phyloP scores from a whole-genome alignment of 1,140 invertebrate species.

The Cecropterus lyciades region DNA sequence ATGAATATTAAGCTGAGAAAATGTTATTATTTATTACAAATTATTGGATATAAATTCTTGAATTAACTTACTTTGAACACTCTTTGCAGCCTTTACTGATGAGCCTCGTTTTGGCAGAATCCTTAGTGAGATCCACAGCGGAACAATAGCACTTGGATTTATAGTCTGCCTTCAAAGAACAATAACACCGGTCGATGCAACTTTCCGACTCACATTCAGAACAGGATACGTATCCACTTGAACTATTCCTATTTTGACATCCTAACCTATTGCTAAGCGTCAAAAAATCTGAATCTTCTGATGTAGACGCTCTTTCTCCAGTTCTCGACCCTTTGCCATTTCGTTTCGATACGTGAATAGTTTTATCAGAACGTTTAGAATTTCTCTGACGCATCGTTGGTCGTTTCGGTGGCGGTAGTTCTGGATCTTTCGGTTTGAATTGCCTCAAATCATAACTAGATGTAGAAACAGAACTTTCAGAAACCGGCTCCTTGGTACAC shows the following conservation, averaged over 20 bases:
- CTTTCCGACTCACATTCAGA: conserved; percentile 94
- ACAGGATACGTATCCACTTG: conserved; percentile 92
- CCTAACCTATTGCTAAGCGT: conserved; percentile 81
- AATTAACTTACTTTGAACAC: conserved; percentile 72
- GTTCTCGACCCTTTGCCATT: conserved; percentile 69
- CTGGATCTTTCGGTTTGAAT: conserved; percentile 84
- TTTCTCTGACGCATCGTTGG: conserved; percentile 75
- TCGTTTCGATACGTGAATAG: conserved; percentile 68
- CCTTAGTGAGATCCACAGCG: conserved; percentile 55
- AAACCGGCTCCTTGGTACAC: conserved; percentile 68
- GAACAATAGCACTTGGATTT: conserved; percentile 72
- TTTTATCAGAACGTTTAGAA: conserved; percentile 73
- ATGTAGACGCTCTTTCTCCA: conserved; percentile 84
- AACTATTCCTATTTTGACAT: conserved; percentile 88
- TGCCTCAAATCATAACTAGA: conserved; percentile 86
- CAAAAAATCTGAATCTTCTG: conserved; percentile 88
- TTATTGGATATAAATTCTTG: neutral
- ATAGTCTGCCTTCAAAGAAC: conserved; percentile 82
- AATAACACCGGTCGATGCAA: conserved; percentile 91
- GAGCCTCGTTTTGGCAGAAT: conserved; percentile 56
- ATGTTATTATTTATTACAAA: no score
- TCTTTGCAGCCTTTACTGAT: conserved; percentile 72
- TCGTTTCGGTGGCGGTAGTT: conserved; percentile 67
- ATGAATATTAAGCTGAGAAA: no score
- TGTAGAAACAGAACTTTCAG: conserved; percentile 85